Evolutionary conservation across 2,113 vertebrate genomes (phyloP).

Genomic region (Meles meles): DNA sequence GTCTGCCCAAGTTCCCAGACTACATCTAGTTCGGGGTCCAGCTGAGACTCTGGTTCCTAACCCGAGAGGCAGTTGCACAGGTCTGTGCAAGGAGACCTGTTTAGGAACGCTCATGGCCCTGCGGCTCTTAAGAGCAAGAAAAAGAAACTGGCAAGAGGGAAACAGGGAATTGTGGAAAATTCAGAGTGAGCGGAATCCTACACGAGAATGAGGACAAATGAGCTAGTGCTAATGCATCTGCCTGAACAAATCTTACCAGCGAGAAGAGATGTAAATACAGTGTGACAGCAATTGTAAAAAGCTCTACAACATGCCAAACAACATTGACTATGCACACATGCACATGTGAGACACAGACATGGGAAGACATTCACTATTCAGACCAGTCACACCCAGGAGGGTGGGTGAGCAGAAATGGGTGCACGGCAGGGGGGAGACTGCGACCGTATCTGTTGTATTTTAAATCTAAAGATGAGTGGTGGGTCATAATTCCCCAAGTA

Average conservation of each 20-base stretch:
- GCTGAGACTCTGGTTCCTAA: background rate
- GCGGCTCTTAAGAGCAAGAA: background rate
- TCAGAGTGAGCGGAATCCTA: background rate
- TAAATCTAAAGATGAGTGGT: background rate
- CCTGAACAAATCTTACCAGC: background rate
- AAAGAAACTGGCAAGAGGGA: background rate
- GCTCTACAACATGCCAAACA: background rate
- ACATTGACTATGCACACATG: background rate
- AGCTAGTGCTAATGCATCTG: background rate
- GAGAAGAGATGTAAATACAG: background rate
- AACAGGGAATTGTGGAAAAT: background rate
- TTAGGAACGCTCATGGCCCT: background rate
- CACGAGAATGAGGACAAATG: background rate
- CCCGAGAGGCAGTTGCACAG: background rate
- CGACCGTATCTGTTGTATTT: background rate
- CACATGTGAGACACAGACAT: background rate
- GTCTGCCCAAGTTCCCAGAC: background rate
- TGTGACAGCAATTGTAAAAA: background rate
- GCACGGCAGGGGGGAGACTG: too few species aligned
- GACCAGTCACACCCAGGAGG: background rate
- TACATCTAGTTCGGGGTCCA: background rate
- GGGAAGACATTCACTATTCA: background rate
- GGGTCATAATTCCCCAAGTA: background rate
- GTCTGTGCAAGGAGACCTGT: background rate
- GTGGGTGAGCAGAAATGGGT: background rate